Evolutionary conservation across 2,888 invertebrate species (phyloP).

Genomic region (Hedya salicella): DNA sequence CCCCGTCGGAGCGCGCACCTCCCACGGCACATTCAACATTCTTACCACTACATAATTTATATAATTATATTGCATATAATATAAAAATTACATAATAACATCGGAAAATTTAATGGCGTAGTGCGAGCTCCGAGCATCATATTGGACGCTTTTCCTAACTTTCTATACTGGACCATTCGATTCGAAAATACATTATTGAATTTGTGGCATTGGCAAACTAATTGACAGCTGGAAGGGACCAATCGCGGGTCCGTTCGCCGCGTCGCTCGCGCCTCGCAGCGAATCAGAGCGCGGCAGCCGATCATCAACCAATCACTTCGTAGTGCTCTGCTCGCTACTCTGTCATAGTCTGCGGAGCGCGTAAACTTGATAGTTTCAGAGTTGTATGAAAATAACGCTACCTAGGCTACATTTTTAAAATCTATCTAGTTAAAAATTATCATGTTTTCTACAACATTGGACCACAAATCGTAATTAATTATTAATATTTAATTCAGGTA

Average conservation of each 20-base stretch:
- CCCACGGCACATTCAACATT: slow-evolving; percentile 13
- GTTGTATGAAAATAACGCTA: slow-evolving; percentile 53
- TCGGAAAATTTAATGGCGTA: slow-evolving; percentile 25
- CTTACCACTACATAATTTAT: slow-evolving; percentile 40
- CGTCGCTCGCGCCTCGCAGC: slow-evolving; percentile 10
- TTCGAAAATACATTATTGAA: slow-evolving; percentile 2
- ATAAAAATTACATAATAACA: slow-evolving; percentile 37
- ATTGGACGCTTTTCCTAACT: slow-evolving; percentile 28
- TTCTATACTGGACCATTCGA: slow-evolving; percentile 21
- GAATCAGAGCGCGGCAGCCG: slow-evolving; percentile 15
- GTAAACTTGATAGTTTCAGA: slow-evolving; percentile 11
- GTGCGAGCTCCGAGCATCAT: slow-evolving; percentile 37
- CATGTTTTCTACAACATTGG: slow-evolving; percentile 84
- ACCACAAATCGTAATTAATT: slow-evolving; percentile 84
- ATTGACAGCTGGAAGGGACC: not conserved
- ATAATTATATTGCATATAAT: slow-evolving; percentile 40
- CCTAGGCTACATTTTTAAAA: slow-evolving; percentile 72
- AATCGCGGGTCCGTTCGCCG: not conserved
- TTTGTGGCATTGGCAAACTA: slow-evolving; percentile 15
- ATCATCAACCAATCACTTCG: slow-evolving; percentile 20
- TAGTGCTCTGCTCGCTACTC: slow-evolving; percentile 15
- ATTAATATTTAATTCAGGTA: slow-evolving; percentile 84
- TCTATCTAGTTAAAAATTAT: slow-evolving; percentile 80
- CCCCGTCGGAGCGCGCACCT: slow-evolving; percentile 33
- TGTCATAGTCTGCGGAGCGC: slow-evolving; percentile 4